Conservation (phyloP, 2,888 invertebrate species). For the Thymelicus sylvestris region DNA sequence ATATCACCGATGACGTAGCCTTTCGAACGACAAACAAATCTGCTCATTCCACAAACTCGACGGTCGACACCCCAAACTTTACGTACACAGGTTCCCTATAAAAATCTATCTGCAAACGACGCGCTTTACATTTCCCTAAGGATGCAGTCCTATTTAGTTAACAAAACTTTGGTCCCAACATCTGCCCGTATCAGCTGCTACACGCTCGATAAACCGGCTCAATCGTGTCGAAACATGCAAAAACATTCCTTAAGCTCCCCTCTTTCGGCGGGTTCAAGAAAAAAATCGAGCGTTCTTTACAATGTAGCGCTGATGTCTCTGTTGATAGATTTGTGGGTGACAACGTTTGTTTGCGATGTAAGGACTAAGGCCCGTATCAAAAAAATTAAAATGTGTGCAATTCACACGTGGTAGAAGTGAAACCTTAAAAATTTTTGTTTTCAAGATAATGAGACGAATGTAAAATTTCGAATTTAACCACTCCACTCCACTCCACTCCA, state of each 20-base stretch:
- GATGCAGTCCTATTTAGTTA: slow-evolving; percentile 36
- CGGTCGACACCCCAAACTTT: neutral
- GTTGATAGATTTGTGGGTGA: slow-evolving; percentile 20
- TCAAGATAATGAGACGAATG: too few relatives aligned
- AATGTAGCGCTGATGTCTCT: neutral
- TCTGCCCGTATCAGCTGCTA: slow-evolving; percentile 27
- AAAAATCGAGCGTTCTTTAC: slow-evolving; percentile 27
- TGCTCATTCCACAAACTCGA: neutral
- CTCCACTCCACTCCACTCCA: too few relatives aligned
- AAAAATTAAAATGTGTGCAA: too few relatives aligned
- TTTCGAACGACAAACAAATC: neutral
- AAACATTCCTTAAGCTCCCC: slow-evolving; percentile 30
- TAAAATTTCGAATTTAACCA: too few relatives aligned
- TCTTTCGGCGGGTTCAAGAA: slow-evolving; percentile 17
- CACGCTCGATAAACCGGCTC: slow-evolving; percentile 46
- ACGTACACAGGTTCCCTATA: neutral
- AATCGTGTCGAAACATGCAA: slow-evolving; percentile 42
- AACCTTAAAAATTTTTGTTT: too few relatives aligned
- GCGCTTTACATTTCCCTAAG: slow-evolving; percentile 15
- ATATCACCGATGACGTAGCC: neutral
- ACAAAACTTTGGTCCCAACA: slow-evolving; percentile 29
- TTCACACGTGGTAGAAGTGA: too few relatives aligned
- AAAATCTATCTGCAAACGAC: slow-evolving; percentile 20
- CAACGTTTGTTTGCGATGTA: neutral
- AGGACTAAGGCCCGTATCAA: too few relatives aligned